Evolutionary conservation across 2,888 invertebrate genomes (phyloP).

Genomic region (Trachelus stipa): DNA sequence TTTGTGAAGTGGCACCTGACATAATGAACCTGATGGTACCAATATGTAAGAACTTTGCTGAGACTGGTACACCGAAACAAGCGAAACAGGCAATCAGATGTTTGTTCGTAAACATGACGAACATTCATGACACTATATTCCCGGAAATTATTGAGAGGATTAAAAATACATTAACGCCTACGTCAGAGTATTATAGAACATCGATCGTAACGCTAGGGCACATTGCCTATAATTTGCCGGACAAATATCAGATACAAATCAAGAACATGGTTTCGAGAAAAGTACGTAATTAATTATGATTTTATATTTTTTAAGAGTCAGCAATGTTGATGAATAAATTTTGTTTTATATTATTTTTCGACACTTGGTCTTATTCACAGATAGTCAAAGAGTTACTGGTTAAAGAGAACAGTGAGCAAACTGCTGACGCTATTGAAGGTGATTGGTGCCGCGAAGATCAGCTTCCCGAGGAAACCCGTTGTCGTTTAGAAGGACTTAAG

Average conservation of each 20-base stretch:
- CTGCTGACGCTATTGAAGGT: conserved; percentile 67
- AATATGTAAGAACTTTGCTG: conserved; percentile 88
- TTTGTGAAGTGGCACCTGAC: conserved; percentile 82
- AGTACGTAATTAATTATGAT: conserved; percentile 64
- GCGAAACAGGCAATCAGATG: conserved; percentile 97
- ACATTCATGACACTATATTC: conserved; percentile 80
- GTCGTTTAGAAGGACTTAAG: conserved; percentile 94
- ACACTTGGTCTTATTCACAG: conserved; percentile 63
- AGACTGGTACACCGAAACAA: conserved; percentile 92
- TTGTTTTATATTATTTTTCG: conserved; percentile 14
- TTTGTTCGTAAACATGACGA: conserved; percentile 84
- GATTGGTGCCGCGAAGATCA: conserved; percentile 90
- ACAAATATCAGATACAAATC: conserved; percentile 88
- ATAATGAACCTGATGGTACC: conserved; percentile 85
- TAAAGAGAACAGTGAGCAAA: conserved; percentile 75
- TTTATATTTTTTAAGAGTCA: neutral
- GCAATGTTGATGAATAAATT: conserved; percentile 12
- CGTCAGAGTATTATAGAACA: conserved; percentile 87
- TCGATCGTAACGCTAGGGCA: conserved; percentile 95
- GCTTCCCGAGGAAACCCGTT: conserved; percentile 89
- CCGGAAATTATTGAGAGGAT: conserved; percentile 85
- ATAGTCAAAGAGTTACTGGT: conserved; percentile 96
- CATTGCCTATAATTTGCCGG: conserved; percentile 92
- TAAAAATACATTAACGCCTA: conserved; percentile 79
- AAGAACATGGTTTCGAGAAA: conserved; percentile 95